phyloP scores from a whole-genome alignment of 1,140 invertebrate genomes.

The Hyles vespertilio region DNA sequence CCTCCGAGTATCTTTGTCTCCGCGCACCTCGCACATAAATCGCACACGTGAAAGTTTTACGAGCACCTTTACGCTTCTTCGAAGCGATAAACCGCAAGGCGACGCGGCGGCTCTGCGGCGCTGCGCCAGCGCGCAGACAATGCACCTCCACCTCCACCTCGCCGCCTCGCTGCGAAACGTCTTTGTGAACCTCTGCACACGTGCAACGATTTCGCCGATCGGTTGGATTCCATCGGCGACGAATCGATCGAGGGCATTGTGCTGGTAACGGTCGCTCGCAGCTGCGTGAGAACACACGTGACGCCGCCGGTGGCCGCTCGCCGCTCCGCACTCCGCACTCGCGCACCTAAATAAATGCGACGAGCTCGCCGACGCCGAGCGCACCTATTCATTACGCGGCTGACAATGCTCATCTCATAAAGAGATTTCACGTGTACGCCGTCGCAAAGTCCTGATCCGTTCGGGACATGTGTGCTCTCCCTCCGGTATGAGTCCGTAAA shows the following conservation, averaged over 20 bases:
- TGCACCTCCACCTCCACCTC: conserved; percentile 33
- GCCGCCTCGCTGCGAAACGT: conserved; percentile 53
- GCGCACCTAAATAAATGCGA: conserved; percentile 70
- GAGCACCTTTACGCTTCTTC: conserved; percentile 65
- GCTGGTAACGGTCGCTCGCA: conserved; percentile 71
- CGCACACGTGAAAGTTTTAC: conserved; percentile 71
- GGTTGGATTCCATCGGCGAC: conserved; percentile 57
- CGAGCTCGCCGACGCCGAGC: conserved; percentile 22
- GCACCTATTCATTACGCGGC: conserved; percentile 67
- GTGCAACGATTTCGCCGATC: conserved; percentile 72
- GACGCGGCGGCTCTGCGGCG: background rate
- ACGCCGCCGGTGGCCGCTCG: conserved; percentile 60
- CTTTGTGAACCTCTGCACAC: conserved; percentile 55
- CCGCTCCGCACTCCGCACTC: too few species aligned
- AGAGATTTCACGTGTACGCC: conserved; percentile 72
- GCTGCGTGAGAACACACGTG: conserved; percentile 67
- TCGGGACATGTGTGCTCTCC: conserved; percentile 72
- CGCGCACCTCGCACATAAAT: conserved; percentile 58
- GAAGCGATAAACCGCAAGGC: conserved; percentile 52
- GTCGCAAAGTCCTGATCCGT: conserved; percentile 69
- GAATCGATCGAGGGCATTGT: conserved; percentile 71
- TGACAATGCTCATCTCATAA: conserved; percentile 70
- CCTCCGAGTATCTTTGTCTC: conserved; percentile 67
- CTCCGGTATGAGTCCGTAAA: conserved; percentile 69
- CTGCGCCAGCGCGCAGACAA: conserved; percentile 43